phyloP scores from a whole-genome alignment of 64 coral and sea anemone species.

The Trachythela sp. region DNA sequence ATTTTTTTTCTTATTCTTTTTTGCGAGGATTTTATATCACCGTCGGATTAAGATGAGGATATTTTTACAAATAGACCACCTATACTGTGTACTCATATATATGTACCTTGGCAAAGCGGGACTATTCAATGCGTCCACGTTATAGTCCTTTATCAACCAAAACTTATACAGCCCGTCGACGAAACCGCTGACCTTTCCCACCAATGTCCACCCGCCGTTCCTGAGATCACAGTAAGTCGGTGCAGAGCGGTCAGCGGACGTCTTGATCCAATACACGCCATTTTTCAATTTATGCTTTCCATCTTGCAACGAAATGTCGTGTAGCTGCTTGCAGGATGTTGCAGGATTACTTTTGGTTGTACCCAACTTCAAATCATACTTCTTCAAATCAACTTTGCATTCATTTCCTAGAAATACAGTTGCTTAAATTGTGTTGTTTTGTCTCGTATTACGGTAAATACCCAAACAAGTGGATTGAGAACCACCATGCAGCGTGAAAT shows the following conservation, averaged over 20 bases:
- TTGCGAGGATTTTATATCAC: no score
- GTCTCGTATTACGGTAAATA: no score
- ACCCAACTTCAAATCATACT: slow-evolving; percentile 9
- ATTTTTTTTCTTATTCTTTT: no score
- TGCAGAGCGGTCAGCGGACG: slow-evolving; percentile 17
- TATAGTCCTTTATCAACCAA: slow-evolving; percentile 60
- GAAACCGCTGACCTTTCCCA: slow-evolving; percentile 70
- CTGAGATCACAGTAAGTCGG: slow-evolving; percentile 77
- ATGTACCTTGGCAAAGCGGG: slow-evolving; percentile 17
- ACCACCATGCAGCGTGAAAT: no score
- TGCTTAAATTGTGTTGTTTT: background rate
- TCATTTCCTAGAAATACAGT: slow-evolving; percentile 2
- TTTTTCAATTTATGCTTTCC: slow-evolving; percentile 37
- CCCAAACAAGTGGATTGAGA: no score
- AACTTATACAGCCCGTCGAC: slow-evolving; percentile 53
- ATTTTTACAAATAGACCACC: no score
- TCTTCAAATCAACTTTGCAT: slow-evolving; percentile 12
- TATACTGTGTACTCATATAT: no score
- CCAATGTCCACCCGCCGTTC: slow-evolving; percentile 82
- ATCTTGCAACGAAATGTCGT: slow-evolving; percentile 42
- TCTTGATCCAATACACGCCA: slow-evolving; percentile 78
- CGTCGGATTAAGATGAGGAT: no score
- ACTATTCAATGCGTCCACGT: slow-evolving; percentile 36
- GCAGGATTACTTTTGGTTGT: slow-evolving; percentile 39
- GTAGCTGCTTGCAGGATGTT: slow-evolving; percentile 74